Conservation (phyloP, 2,888 invertebrate species). For the Leucoma salicis region DNA sequence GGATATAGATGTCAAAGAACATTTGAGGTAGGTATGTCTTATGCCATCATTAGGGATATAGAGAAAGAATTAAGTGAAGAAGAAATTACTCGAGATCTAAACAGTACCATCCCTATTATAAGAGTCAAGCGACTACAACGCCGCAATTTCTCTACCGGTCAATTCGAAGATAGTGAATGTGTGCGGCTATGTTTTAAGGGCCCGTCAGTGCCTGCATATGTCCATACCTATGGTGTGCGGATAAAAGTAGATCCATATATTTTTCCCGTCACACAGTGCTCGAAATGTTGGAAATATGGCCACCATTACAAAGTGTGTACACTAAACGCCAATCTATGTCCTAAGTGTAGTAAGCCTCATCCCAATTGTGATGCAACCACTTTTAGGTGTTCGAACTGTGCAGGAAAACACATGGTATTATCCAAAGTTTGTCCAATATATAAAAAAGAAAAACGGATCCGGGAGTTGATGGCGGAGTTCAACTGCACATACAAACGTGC, state of each 20-base stretch:
- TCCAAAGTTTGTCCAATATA: slow-evolving; percentile 7
- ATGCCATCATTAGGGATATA: slow-evolving; percentile 3
- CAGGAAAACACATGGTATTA: slow-evolving; percentile 8
- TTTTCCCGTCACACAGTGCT: slow-evolving; percentile 15
- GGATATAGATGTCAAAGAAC: slow-evolving; percentile 3
- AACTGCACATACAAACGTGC: slow-evolving; percentile 4
- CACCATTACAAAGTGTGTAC: slow-evolving; percentile 4
- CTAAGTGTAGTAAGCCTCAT: slow-evolving; percentile 8
- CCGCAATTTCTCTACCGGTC: neutral
- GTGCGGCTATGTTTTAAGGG: slow-evolving; percentile 10
- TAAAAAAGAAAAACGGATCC: slow-evolving; percentile 8
- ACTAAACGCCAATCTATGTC: slow-evolving; percentile 4
- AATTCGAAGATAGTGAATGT: slow-evolving; percentile 2
- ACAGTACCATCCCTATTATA: neutral
- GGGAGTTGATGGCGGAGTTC: neutral
- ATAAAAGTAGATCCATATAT: slow-evolving; percentile 15
- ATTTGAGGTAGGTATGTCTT: slow-evolving; percentile 1
- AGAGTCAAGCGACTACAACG: slow-evolving; percentile 2
- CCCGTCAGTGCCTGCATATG: neutral
- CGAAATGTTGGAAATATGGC: slow-evolving; percentile 12
- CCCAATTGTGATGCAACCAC: slow-evolving; percentile 5
- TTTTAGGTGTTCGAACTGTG: slow-evolving; percentile 10
- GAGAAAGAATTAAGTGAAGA: neutral
- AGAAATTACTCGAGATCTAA: neutral
- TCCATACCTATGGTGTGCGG: slow-evolving; percentile 8